phyloP scores from a whole-genome alignment of 2,888 invertebrate species.

The Cryptops parisi region DNA sequence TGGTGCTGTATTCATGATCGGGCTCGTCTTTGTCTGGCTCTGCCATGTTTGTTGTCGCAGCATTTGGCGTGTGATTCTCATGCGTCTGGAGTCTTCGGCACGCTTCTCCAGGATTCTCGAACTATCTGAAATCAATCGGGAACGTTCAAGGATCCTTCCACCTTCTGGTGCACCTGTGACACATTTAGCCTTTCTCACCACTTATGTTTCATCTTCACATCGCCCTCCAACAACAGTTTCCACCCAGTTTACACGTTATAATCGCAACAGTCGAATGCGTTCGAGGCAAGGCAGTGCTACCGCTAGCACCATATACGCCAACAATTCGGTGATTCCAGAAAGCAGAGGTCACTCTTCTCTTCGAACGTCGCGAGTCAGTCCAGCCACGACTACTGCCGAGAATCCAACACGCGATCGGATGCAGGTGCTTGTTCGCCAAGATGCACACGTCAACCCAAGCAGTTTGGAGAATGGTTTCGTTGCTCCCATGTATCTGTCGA shows the following conservation, averaged over 20 bases:
- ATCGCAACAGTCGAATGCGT: neutral
- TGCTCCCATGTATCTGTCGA: neutral
- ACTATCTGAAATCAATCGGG: conserved; percentile 9
- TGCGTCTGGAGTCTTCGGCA: conserved; percentile 10
- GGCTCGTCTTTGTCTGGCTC: conserved; percentile 9
- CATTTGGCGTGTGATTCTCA: conserved; percentile 5
- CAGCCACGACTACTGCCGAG: neutral
- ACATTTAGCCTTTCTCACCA: conserved; percentile 8
- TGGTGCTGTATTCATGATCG: conserved; percentile 9
- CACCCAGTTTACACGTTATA: neutral
- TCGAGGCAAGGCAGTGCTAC: neutral
- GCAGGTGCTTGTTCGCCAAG: neutral
- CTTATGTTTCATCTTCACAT: conserved; percentile 6
- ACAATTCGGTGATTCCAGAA: neutral
- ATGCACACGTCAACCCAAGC: neutral
- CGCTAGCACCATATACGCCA: neutral
- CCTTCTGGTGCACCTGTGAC: conserved; percentile 4
- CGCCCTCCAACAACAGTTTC: neutral
- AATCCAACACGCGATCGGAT: neutral
- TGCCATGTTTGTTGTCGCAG: conserved; percentile 12
- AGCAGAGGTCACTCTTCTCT: neutral
- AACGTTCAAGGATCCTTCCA: conserved; percentile 6
- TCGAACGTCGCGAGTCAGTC: neutral
- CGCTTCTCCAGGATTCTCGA: conserved; percentile 8
- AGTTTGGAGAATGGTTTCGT: too few relatives aligned